Conservation (phyloP, 2,888 invertebrate genomes). For the Molorchus minor region DNA sequence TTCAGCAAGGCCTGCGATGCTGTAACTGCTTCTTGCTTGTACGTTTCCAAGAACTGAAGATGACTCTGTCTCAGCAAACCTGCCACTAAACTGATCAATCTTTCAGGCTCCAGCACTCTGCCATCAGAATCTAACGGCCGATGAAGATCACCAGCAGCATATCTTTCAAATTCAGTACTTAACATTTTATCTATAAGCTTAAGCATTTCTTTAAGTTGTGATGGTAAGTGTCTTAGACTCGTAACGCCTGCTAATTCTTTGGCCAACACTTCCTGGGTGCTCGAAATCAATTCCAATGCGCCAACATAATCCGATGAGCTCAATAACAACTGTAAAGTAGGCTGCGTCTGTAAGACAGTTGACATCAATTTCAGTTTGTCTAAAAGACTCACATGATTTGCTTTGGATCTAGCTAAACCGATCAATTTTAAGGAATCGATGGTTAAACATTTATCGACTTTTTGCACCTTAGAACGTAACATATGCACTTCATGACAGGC, state of each 20-base stretch:
- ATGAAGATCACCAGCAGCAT: constrained; percentile 91
- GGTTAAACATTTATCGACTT: constrained; percentile 81
- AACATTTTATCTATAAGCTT: constrained; percentile 97
- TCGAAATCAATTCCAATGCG: constrained; percentile 94
- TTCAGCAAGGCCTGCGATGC: constrained; percentile 89
- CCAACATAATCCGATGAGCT: constrained; percentile 97
- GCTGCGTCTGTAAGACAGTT: constrained; percentile 97
- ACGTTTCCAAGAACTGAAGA: constrained; percentile 83
- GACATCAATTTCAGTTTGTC: constrained; percentile 89
- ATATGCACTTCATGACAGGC: constrained; percentile 80
- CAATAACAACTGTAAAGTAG: constrained; percentile 92
- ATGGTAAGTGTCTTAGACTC: constrained; percentile 94
- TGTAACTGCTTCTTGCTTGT: constrained; percentile 80
- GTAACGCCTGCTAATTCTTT: constrained; percentile 92
- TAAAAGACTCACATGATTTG: constrained; percentile 72
- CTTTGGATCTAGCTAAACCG: constrained; percentile 72
- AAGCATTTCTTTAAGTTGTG: constrained; percentile 95
- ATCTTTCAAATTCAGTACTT: constrained; percentile 91
- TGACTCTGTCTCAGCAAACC: constrained; percentile 89
- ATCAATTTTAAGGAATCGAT: constrained; percentile 82
- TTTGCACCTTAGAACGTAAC: constrained; percentile 78
- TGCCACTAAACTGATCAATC: constrained; percentile 71
- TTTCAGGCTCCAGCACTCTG: constrained; percentile 82
- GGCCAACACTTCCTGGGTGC: constrained; percentile 92
- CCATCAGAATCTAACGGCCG: constrained; percentile 73